Base-by-base conservation (phyloP, 2,113 vertebrate species). In the Sander lucioperca region DNA sequence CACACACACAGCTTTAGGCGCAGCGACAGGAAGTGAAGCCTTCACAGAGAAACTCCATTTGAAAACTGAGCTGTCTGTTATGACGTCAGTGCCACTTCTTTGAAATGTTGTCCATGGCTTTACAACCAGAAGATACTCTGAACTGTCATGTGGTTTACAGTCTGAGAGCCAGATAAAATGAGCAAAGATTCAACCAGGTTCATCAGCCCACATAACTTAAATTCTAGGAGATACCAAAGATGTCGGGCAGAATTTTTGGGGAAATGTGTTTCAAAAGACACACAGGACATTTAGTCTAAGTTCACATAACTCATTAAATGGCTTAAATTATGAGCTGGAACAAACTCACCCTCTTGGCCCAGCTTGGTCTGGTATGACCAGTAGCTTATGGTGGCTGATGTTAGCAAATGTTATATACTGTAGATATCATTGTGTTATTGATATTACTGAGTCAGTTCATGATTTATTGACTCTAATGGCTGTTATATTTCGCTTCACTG, bases 21-120 rank as follows among this genome's bases (percentile, higher is more conserved):
- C 79, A 77, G 53, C 11, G 50, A 30, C 79, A 86, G 81, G 76
- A 88, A 85, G 79, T 72, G 77, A 69, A 86, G 87, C 53, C 73
- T 47, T 63, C 27, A 67, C 48, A 77, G n/a, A 74, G 30, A 79
- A 14, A 66, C 56, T 73, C 73, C 48, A 39, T 33, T 11, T 74
- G n/a, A 77, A 71, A 62, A 61, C 23, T n/a, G 56, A 64, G 58
- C 58, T 56, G 36, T 47, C 84, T 58, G 45, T 36, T 27, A 19
- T 6, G n/a, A 54, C 12, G 9, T 66, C 23, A 50, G 36, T 7
- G 36, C 2, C 48, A 9, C 45, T 53, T 79, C 53, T 79, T 63
- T 73, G 74, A 80, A 82, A 65, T 21, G 59, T 19, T 66, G 33
- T n/a, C 57, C 21, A 16, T 14, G 27, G 33, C 51, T 58, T 79